Percentiles rank a stretch among this genome's conserved stretches.
Evolutionary conservation across 2,113 vertebrate species (phyloP).

Genomic region (Sylvilagus bachmani): DNA sequence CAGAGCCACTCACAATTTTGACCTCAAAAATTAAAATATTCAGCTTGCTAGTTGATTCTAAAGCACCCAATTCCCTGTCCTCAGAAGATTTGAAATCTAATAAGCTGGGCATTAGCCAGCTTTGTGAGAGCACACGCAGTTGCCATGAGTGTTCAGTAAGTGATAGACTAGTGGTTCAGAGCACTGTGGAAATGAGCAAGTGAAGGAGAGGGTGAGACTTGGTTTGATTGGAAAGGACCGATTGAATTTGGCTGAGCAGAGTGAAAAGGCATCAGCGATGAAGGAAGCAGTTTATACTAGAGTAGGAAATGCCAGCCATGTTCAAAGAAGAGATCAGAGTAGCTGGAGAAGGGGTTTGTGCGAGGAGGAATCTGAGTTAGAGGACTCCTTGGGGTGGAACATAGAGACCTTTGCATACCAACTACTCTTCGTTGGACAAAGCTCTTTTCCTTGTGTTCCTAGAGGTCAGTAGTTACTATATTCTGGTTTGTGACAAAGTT

Average conservation of each 20-base stretch:
- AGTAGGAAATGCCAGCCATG: neutral
- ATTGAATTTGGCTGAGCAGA: neutral
- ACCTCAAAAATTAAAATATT: neutral
- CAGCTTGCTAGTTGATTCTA: constrained; percentile 34
- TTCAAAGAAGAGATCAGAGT: neutral
- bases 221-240: neutral
- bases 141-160: neutral
- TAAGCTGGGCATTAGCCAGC: neutral
- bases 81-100: neutral
- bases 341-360: neutral
- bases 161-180: neutral
- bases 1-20: neutral
- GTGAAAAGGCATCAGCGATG: neutral
- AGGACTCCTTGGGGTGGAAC: neutral
- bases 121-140: neutral
- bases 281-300: neutral
- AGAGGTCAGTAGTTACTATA: neutral
- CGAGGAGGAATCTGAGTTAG: neutral
- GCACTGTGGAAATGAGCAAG: neutral
- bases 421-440: neutral
- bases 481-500: neutral
- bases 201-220: neutral
- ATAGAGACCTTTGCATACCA: neutral
- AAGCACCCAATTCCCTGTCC: neutral
- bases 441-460: neutral